Base-by-base conservation (phyloP, 1,140 invertebrate genomes). In the Acromyrmex echinatior region DNA sequence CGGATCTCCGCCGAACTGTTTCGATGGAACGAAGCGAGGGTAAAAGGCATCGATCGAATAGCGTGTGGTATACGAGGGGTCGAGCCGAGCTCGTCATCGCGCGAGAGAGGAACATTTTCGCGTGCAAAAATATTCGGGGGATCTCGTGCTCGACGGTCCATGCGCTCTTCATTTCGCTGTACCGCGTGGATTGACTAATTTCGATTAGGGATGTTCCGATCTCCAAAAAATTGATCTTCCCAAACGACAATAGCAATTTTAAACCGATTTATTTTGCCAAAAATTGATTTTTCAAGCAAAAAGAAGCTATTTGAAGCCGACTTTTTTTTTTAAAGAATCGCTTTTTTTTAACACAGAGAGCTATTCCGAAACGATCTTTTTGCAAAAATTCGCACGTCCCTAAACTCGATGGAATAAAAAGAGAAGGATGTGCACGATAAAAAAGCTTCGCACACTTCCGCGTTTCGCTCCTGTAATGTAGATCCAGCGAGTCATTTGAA, bases 401-500 rank as follows among this genome's bases (percentile, higher is more conserved):
- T 62, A 63, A 77, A 14, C 51, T 85, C n/a, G 25, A 77, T 62
- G 51, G 56, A 12, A 9, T 18, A 5, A 25, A 49, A 39, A 78
- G 56, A 39, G n/a, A 9, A n/a, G 35, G 66, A 51, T 31, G 18
- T 45, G n/a, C 14, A 9, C 60, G 31, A 65, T 65, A 66, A 86
- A 65, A 49, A 78, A 86, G 68, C 49, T 58, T 78, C 35, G 28
- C 25, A 14, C 31, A 58, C 31, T 79, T 35, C 18, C 28, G 28
- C 28, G 45, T 84, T 9, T 63, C 28, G 25, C 51, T 58, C 21
- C 25, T 49, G n/a, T 28, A 53, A 79, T 79, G 49, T 31, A 66
- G 51, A 86, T 56, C 63, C 49, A 35, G 39, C 51, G 82, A 79
- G 76, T 79, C 51, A 79, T 86, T 86, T 66, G 51, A 79, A 53